These are phyloP conservation scores for Agelastica alni DNA, from an alignment of 2,888 invertebrate genomes.

Conservation along the genomic window DNA sequence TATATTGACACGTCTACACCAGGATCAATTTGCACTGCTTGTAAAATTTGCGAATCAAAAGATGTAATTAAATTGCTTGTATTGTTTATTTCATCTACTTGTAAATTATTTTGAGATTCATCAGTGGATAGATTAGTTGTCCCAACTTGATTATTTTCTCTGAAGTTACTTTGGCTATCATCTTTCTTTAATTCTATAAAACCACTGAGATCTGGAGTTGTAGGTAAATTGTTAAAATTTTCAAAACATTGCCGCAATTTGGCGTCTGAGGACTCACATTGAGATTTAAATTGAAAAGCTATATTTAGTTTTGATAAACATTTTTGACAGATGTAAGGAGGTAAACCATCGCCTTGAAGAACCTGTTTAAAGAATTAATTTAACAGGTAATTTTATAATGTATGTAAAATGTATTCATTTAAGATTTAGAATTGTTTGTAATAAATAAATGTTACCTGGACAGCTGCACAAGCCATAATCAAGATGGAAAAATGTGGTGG, in stretches of 20 bases:
- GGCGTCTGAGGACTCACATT: conserved; percentile 55
- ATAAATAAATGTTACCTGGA: conserved; percentile 48
- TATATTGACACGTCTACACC: conserved; percentile 32
- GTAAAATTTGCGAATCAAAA: conserved; percentile 32
- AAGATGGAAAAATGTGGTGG: conserved; percentile 55
- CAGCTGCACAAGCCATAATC: conserved; percentile 56
- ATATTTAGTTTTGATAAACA: conserved; percentile 54
- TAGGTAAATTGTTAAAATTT: conserved; percentile 44
- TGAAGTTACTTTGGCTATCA: conserved; percentile 13
- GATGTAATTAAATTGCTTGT: conserved; percentile 19
- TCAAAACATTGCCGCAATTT: conserved; percentile 53
- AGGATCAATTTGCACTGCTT: conserved; percentile 41
- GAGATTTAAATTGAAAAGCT: conserved; percentile 56
- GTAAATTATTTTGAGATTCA: conserved; percentile 16
- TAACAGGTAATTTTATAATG: not conserved
- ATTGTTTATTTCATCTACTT: conserved; percentile 13
- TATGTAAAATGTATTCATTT: not conserved
- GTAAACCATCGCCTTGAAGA: conserved; percentile 53
- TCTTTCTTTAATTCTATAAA: conserved; percentile 50
- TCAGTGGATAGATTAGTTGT: conserved; percentile 18
- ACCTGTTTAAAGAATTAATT: conserved; percentile 49
- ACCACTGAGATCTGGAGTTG: conserved; percentile 47
- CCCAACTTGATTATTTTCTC: conserved; percentile 28
- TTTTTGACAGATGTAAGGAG: conserved; percentile 54
- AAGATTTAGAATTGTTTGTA: not conserved